These are phyloP conservation scores for Drosophila macrospina DNA, from an alignment of 2,888 invertebrate genomes.

Conservation along the genomic window DNA sequence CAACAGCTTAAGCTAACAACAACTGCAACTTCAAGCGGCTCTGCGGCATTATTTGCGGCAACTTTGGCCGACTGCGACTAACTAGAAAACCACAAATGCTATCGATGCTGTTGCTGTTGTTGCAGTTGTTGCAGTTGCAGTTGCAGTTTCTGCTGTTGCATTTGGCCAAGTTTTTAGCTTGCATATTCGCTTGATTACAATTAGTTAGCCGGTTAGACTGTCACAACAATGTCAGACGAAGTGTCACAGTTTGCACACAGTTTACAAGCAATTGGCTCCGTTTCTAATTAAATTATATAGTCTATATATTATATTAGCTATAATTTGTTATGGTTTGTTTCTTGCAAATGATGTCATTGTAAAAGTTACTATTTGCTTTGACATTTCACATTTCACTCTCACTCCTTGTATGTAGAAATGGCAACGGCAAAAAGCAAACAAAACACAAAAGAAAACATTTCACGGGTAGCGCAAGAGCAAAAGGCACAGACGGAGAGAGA, in stretches of 20 bases:
- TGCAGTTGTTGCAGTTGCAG: slow-evolving; percentile 7
- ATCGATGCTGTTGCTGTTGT: slow-evolving; percentile 26
- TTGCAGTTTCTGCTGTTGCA: slow-evolving; percentile 22
- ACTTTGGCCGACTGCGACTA: slow-evolving; percentile 64
- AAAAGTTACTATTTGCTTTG: slow-evolving; percentile 55
- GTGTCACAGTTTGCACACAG: slow-evolving; percentile 46
- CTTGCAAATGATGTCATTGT: slow-evolving; percentile 70
- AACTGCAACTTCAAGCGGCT: slow-evolving; percentile 34
- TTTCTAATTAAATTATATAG: slow-evolving; percentile 16
- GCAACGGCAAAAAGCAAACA: slow-evolving; percentile 53
- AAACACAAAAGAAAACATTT: slow-evolving; percentile 37
- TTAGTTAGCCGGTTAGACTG: slow-evolving; percentile 37
- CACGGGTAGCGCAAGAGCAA: slow-evolving; percentile 2
- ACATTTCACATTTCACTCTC: slow-evolving; percentile 81
- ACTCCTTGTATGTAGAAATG: slow-evolving; percentile 76
- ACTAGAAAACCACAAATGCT: slow-evolving; percentile 61
- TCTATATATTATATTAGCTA: slow-evolving; percentile 1
- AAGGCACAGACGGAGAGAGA: not conserved
- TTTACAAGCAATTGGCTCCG: slow-evolving; percentile 2
- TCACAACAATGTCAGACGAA: slow-evolving; percentile 38
- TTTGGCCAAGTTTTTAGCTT: slow-evolving; percentile 63
- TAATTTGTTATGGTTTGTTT: slow-evolving; percentile 14
- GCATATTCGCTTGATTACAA: slow-evolving; percentile 42
- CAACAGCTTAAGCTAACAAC: slow-evolving; percentile 35
- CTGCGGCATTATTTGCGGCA: slow-evolving; percentile 67